Percentiles rank a stretch among this genome's conserved stretches.
Conservation (phyloP, 2,113 vertebrate species). For the Rhynchomys soricoides region DNA sequence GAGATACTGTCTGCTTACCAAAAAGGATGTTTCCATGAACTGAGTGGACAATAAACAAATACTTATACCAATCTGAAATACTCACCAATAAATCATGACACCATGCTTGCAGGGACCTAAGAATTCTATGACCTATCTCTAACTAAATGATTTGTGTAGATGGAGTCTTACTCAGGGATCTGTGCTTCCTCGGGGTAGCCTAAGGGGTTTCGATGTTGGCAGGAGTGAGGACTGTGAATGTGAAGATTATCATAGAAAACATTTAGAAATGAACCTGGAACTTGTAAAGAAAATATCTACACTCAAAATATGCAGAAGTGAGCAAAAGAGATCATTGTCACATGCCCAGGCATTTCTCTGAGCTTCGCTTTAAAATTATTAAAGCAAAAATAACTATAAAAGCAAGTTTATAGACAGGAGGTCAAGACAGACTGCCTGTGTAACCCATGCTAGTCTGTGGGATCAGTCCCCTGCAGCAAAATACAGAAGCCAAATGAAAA, state of each 20-base stretch:
- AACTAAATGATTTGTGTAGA: background rate
- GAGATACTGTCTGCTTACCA: background rate
- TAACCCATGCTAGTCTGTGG: background rate
- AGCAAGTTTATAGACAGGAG: background rate
- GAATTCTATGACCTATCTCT: background rate
- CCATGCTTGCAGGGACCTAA: background rate
- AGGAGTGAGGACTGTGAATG: background rate
- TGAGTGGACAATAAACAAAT: background rate
- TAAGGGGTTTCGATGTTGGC: background rate
- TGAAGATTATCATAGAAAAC: background rate
- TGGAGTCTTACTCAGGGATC: no score
- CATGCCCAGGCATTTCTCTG: background rate
- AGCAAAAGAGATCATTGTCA: background rate
- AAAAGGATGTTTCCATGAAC: constrained; percentile 6
- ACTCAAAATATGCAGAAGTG: background rate
- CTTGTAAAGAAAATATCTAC: background rate
- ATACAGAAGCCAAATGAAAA: background rate
- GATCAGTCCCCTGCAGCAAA: background rate
- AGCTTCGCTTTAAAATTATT: background rate
- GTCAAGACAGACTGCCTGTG: background rate
- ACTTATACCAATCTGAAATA: background rate
- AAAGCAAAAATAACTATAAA: constrained; percentile 23
- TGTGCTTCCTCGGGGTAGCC: background rate
- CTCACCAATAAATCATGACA: background rate
- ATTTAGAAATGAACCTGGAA: constrained; percentile 8